Evolutionary conservation across 2,888 invertebrate genomes (phyloP), one percentile per base, ranked within the genome.

Genomic region (Lasius platythorax): DNA sequence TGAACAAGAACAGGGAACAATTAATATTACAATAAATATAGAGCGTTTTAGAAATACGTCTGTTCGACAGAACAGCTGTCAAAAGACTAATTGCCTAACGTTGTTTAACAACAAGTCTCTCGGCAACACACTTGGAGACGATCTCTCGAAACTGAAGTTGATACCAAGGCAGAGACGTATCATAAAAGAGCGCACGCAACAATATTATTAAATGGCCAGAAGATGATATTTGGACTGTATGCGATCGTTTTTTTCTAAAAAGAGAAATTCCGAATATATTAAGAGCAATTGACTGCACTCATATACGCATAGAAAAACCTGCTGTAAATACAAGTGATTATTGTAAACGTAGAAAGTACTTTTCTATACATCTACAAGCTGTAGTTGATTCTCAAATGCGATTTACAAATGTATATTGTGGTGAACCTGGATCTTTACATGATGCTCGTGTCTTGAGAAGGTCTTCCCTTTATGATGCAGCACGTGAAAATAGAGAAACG

Each of bases 131-230:
- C n/a, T n/a, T n/a, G n/a, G n/a, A n/a, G n/a, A n/a, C n/a, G n/a
- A n/a, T n/a, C n/a, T n/a, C n/a, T n/a, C n/a, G n/a, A n/a, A n/a
- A n/a, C n/a, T n/a, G n/a, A n/a, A n/a, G n/a, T n/a, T n/a, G n/a
- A n/a, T n/a, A n/a, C n/a, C n/a, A n/a, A n/a, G n/a, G n/a, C n/a
- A n/a, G n/a, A n/a, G n/a, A n/a, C n/a, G n/a, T n/a, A n/a, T n/a
- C n/a, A n/a, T n/a, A n/a, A n/a, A n/a, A n/a, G n/a, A n/a, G n/a
- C n/a, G n/a, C n/a, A n/a, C n/a, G n/a, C n/a, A n/a, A n/a, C n/a
- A n/a, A n/a, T n/a, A n/a, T 72, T 15, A 72, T 72, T 56, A 72
- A 56, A 72, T 72, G 72, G 72, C 56, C 56, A 37, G n/a, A 72
- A 4, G 3, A 15, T 37, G 6, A 37, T 6, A 53, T 53, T n/a